Evolutionary conservation across 2,888 invertebrate genomes (phyloP), one percentile per base, ranked within the genome.

Genomic region (Buathra laborator): DNA sequence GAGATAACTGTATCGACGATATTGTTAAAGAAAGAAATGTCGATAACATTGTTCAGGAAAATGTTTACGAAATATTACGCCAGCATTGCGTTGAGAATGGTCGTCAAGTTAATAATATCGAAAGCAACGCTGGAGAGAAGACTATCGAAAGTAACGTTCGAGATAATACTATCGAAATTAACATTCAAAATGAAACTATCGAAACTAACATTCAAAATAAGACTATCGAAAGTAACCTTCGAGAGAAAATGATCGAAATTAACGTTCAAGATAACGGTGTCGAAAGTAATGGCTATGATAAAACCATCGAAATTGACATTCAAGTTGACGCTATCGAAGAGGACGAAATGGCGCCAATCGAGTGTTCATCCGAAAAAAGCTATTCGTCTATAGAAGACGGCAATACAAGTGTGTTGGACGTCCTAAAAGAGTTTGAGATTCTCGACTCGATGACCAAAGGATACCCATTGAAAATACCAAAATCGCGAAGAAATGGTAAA

Each of bases 271-370:
- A 12, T 19, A n/a, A 44, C 10, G 3, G 3, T 19, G 12, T 32
- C 95, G 92, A 87, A 0, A 51, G 14, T 12, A 51, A 14, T 6
- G 12, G 48, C 14, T 10, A 37, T 12, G 37, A n/a, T 53, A 48
- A 71, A 14, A 6, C 32, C 3, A 6, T 19, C 19, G 53, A 51
- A 6, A 12, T 12, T 5, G 14, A 43, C 14, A 12, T 51, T 29
- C 16, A 48, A 48, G 16, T 9, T 51, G 24, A 16, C 62, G 48
- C 29, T 19, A 32, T 19, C 44, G 19, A 4, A 1, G 6, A 10
- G 14, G 59, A 62, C 14, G 32, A 32, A 29, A 29, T 12, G 14
- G 10, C 46, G 6, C 24, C 5, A 5, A 44, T 32, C 12, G 29
- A 32, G 3, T 59, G 9, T 4, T 1, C n/a, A 48, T 12, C 48